Conservation (phyloP, 2,113 vertebrate species). For the Empidonax alnorum region DNA sequence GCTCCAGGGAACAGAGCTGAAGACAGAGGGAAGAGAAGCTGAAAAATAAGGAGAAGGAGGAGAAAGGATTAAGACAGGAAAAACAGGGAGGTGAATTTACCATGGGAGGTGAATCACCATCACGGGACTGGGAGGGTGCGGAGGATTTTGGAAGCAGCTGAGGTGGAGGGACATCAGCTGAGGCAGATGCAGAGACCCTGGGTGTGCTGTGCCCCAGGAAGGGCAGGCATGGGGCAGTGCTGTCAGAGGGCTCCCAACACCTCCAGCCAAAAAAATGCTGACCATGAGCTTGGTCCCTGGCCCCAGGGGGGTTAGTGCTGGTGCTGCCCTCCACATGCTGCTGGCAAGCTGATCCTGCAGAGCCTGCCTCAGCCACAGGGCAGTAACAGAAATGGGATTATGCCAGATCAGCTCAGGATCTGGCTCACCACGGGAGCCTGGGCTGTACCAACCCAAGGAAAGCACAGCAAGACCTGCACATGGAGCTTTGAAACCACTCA, state of each 20-base stretch:
- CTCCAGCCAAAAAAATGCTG: not conserved
- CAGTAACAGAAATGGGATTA: not conserved
- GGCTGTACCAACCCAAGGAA: not conserved
- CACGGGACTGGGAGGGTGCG: rapidly evolving
- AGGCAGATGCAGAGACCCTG: not conserved
- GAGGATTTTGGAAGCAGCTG: not conserved
- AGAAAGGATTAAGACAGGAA: not conserved
- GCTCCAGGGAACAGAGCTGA: not conserved
- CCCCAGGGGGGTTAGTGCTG: rapidly evolving
- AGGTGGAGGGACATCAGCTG: not conserved
- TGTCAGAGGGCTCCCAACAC: not conserved
- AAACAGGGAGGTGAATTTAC: too few species aligned
- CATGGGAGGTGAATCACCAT: not conserved
- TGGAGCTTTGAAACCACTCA: not conserved
- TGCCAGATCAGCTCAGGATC: not conserved
- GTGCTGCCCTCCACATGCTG: rapidly evolving
- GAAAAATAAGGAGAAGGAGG: not conserved
- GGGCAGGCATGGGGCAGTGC: not conserved
- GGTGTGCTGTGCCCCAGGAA: rapidly evolving
- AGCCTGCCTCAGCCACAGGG: not conserved
- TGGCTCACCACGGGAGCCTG: not conserved
- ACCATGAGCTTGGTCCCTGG: not conserved
- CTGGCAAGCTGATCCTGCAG: not conserved
- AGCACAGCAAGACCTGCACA: not conserved
- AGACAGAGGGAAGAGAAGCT: not conserved